Percentiles rank a stretch among this genome's conserved stretches.
These are phyloP conservation scores for Lucinisca nassula DNA, from an alignment of 2,888 invertebrate species.

Conservation along the genomic window DNA sequence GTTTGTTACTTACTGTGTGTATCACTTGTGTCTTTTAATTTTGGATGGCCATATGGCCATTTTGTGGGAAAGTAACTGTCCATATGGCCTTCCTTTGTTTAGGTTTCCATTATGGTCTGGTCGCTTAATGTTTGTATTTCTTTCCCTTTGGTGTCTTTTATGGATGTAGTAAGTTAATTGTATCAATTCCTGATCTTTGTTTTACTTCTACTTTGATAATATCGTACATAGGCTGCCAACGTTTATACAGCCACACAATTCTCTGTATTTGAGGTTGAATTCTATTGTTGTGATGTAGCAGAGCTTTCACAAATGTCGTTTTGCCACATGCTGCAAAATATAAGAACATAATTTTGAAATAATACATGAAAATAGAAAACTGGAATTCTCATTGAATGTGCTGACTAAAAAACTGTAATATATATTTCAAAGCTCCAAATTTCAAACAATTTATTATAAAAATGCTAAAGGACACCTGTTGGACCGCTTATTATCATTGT, in stretches of 20 bases:
- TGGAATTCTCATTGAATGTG: background rate
- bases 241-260: background rate
- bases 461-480: background rate
- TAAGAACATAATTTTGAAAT: background rate
- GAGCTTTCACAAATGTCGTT: background rate
- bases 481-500: background rate
- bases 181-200: too few species aligned
- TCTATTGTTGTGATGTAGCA: background rate
- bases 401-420: background rate
- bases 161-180: too few species aligned
- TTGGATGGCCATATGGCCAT: too few species aligned
- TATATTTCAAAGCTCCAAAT: background rate
- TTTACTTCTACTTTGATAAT: too few species aligned
- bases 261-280: background rate
- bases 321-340: background rate
- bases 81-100: too few species aligned
- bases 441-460: background rate
- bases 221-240: constrained; percentile 47
- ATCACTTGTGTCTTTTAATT: too few species aligned
- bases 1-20: too few species aligned
- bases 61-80: too few species aligned
- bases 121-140: too few species aligned
- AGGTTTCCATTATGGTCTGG: too few species aligned
- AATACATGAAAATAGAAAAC: background rate
- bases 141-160: too few species aligned